Base-by-base conservation (phyloP, 1,140 invertebrate genomes). In the Palaemon carinicauda region DNA sequence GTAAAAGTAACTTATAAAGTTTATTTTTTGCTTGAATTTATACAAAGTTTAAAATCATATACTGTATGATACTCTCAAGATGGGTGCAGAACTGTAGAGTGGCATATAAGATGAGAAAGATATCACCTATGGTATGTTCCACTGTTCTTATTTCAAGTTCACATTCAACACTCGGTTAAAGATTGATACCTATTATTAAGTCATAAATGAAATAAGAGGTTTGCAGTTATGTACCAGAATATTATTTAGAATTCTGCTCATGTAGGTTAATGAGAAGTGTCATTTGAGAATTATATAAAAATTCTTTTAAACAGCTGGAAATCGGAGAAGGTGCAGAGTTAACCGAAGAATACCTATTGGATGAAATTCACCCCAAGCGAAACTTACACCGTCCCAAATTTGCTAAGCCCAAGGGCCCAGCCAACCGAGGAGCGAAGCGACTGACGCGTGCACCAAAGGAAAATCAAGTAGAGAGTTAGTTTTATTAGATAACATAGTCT, bases 381-480 rank as follows among this genome's bases (percentile, higher is more conserved):
- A 97, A 96, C 91, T 94, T 98, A 69, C 95, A 97, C 91, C 94
- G 95, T 89, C 96, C 96, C 50, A 96, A 97, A 89, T 99, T 99
- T 93, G 96, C 96, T 33, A 98, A 98, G 92, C 98, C 98, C 15
- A 98, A 98, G 92, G 97, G 97, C 53, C 98, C 97, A 88, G 96
- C 96, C 4, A 96, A 96, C 90, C 93, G 97, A 90, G 98, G 97
- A 69, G 96, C 97, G 12, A 97, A 97, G 92, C 93, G 97, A 87
- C 93, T 98, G 87, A 98, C 96, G 78, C 97, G 96, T 92, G 96
- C 95, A 87, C 96, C 88, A 21, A 85, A 88, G 54, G 86, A 85
- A 12, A 60, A 53, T 41, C 50, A 24, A 79, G 56, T 31, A n/a
- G 51, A 83, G 33, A 27, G 27, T 74, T 24, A 73, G 41, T 41